These are phyloP conservation scores for Bungarus multicinctus DNA, from an alignment of 2,113 vertebrate genomes.

Conservation along the genomic window DNA sequence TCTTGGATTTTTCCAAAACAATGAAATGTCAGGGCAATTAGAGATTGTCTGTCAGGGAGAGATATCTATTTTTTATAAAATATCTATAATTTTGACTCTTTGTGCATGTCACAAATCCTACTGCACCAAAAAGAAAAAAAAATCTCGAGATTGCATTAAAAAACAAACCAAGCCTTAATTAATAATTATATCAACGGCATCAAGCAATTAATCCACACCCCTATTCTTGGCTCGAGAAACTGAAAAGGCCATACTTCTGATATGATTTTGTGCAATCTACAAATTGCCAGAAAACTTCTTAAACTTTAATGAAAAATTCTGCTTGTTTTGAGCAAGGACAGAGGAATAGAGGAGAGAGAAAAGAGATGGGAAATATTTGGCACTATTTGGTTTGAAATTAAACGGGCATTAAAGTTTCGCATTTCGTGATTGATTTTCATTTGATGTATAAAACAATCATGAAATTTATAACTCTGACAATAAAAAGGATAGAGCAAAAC, in stretches of 20 bases:
- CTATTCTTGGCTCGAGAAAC: neutral
- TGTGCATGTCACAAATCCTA: neutral
- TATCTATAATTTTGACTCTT: neutral
- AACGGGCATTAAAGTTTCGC: neutral
- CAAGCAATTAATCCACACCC: neutral
- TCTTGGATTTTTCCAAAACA: neutral
- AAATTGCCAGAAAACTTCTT: slow-evolving; percentile 10
- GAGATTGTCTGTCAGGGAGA: neutral
- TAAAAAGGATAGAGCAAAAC: neutral
- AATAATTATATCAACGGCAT: slow-evolving; percentile 19
- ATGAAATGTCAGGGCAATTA: neutral
- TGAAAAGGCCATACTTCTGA: neutral
- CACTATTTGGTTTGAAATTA: slow-evolving; percentile 4
- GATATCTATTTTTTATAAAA: neutral
- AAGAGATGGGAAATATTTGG: slow-evolving; percentile 9
- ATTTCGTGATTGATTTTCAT: neutral
- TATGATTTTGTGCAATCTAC: neutral
- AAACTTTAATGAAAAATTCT: neutral
- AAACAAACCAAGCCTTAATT: neutral
- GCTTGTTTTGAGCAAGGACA: neutral
- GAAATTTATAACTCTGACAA: neutral
- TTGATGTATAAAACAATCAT: neutral
- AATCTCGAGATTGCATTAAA: neutral
- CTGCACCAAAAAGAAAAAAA: neutral
- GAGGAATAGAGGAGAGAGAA: neutral